Evolutionary conservation across 2,797 vertebrate species (phyloP), one percentile per base, ranked within the genome.

Genomic region (Synanceia verrucosa): DNA sequence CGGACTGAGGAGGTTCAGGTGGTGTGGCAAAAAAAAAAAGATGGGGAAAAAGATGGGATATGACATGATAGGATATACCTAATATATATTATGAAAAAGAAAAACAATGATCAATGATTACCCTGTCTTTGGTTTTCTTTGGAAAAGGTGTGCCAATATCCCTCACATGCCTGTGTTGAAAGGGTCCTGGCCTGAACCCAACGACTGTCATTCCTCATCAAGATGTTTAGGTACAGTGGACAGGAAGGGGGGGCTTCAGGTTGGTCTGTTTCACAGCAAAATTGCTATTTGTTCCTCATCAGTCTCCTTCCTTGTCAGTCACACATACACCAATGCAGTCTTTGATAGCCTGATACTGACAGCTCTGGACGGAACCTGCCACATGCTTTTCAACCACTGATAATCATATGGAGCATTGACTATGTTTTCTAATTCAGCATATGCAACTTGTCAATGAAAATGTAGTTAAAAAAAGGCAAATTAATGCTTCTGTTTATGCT

Each of bases 231-330:
- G 51, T 58, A 19, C 19, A 21, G 65, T 41, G 18, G 21, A 51
- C 58, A n/a, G 5, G 52, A 60, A 13, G 7, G 21, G 29, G 1
- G 24, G 26, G 29, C 36, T 62, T 79, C 70, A 80, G 75, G 77
- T 78, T 70, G 71, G 58, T 76, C 70, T 73, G 82, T 76, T 85
- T 82, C 63, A 61, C 65, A 67, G 81, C 77, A 86, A 88, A 86
- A 83, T 84, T 88, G 87, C 60, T 73, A 85, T 86, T 88, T 84
- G 73, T 83, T 83, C 56, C 70, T 83, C 78, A 79, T 83, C 81
- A 76, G 55, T 76, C 62, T 81, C 76, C 65, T 64, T 78, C 39
- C 52, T 71, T 70, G 58, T 68, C 63, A 74, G 57, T 79, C 68
- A 81, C 64, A 75, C 61, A 60, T 4, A 51, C 36, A 76, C 33